Conservation (phyloP, 2,113 vertebrate species). For the Azemiops feae region DNA sequence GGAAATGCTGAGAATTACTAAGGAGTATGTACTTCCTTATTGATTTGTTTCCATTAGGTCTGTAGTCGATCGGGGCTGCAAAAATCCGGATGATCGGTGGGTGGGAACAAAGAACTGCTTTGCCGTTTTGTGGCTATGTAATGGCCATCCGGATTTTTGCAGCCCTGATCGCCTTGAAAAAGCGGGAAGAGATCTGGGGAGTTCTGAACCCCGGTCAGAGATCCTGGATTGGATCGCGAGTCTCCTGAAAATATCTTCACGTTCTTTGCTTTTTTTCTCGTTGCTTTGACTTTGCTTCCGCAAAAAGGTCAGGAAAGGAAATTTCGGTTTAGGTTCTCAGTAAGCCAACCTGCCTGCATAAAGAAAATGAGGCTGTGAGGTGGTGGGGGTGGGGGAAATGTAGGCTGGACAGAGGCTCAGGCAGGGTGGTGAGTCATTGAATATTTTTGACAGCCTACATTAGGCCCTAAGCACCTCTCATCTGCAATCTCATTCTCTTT, state of each 20-base stretch:
- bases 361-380: background rate
- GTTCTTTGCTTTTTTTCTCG: background rate
- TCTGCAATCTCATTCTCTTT: background rate
- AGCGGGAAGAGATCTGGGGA: background rate
- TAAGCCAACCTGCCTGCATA: background rate
- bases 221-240: background rate
- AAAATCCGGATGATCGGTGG: background rate
- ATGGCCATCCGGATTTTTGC: background rate
- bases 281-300: background rate
- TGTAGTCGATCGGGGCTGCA: background rate
- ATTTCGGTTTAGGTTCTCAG: background rate
- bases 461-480: background rate
- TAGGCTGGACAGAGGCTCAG: background rate
- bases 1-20: background rate
- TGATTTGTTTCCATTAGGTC: background rate
- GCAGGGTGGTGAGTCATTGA: background rate
- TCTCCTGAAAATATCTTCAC: background rate
- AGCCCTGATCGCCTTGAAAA: background rate
- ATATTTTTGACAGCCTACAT: background rate
- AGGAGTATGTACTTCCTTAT: background rate
- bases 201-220: background rate
- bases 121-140: background rate
- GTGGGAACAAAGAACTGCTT: background rate
- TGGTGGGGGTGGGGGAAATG: no score
- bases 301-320: background rate